A percentile compares a stretch with the other conserved stretches of the same genome.
These are phyloP conservation scores for Esox lucius DNA, from an alignment of 2,797 vertebrate species.

Conservation along the genomic window DNA sequence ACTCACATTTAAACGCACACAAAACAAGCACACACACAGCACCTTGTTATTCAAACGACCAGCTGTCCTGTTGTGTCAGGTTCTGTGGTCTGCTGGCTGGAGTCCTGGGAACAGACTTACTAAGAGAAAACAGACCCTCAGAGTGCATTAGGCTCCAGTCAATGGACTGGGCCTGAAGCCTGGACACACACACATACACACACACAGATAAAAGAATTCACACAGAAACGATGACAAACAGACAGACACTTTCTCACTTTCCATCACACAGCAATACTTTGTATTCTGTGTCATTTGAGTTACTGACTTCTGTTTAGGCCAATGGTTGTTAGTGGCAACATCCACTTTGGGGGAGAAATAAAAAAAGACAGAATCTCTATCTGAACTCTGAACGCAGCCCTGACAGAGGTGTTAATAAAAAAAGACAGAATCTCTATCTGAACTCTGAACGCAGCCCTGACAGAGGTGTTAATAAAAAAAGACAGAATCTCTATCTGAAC, in stretches of 20 bases:
- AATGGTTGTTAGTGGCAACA: slow-evolving; percentile 75
- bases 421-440: too few relatives aligned
- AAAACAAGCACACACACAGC: slow-evolving; percentile 24
- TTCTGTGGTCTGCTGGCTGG: slow-evolving; percentile 62
- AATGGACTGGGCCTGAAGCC: slow-evolving; percentile 52
- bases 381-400: slow-evolving; percentile 16
- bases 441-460: too few relatives aligned
- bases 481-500: neutral
- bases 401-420: neutral
- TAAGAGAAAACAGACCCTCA: slow-evolving; percentile 68
- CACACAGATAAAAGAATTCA: slow-evolving; percentile 52
- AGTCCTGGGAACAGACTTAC: slow-evolving; percentile 62
- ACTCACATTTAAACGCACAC: slow-evolving; percentile 11
- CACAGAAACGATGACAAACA: slow-evolving; percentile 49
- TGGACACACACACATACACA: slow-evolving; percentile 42
- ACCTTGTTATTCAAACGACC: slow-evolving; percentile 67
- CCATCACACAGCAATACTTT: slow-evolving; percentile 69
- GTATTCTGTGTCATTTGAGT: slow-evolving; percentile 73
- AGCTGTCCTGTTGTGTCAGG: slow-evolving; percentile 72
- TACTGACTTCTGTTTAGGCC: slow-evolving; percentile 72
- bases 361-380: neutral
- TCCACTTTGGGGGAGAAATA: slow-evolving; percentile 66
- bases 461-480: neutral
- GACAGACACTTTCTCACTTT: slow-evolving; percentile 40
- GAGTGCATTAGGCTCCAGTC: slow-evolving; percentile 65